phyloP scores from a whole-genome alignment of 2,113 vertebrate species.

The Trinectes maculatus region DNA sequence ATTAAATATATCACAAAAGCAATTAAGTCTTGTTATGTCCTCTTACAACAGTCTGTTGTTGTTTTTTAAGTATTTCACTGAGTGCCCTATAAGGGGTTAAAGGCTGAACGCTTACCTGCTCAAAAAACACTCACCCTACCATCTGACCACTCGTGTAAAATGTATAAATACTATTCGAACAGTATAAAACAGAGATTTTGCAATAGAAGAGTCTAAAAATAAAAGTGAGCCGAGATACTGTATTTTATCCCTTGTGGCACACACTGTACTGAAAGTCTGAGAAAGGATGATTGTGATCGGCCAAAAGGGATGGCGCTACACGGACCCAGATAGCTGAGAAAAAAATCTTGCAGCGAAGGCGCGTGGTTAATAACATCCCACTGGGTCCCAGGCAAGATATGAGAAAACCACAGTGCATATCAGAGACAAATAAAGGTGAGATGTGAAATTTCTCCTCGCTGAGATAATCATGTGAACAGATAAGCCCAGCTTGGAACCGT shows the following conservation, averaged over 20 bases:
- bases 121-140: conserved; percentile 9
- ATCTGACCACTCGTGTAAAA: conserved; percentile 16
- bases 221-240: conserved; percentile 36
- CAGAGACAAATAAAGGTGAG: conserved; percentile 68
- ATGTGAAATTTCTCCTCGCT: conserved; percentile 52
- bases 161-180: background rate
- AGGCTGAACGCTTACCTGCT: background rate
- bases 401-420: conserved; percentile 33
- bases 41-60: no score
- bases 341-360: conserved; percentile 29
- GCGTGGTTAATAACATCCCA: conserved; percentile 41
- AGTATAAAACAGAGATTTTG: conserved; percentile 7
- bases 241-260: conserved; percentile 9
- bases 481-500: conserved; percentile 53
- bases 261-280: conserved; percentile 23
- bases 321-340: conserved; percentile 5
- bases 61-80: no score
- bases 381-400: conserved; percentile 42
- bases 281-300: conserved; percentile 62
- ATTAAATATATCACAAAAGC: no score
- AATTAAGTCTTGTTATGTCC: no score
- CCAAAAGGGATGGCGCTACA: conserved; percentile 28
- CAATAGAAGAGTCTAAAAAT: background rate
- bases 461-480: conserved; percentile 66
- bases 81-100: no score